Evolutionary conservation across 2,888 invertebrate genomes (phyloP).

Genomic region (Hypomecis atomaria): DNA sequence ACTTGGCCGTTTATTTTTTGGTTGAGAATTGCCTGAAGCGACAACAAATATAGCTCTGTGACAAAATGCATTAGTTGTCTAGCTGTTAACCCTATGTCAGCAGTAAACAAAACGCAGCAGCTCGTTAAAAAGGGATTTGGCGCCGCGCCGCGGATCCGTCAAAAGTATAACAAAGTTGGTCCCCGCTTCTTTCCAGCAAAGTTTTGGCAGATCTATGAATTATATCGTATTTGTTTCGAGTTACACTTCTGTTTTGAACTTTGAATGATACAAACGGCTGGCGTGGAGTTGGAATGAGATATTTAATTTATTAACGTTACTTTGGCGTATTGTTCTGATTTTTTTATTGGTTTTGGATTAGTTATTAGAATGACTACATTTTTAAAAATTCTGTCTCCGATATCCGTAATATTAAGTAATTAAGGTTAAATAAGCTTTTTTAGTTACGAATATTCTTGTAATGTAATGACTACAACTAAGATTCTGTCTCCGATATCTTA

Average conservation of each 20-base stretch:
- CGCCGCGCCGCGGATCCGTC: constrained; percentile 31
- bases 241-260: constrained; percentile 6
- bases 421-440: too few relatives aligned
- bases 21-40: too few relatives aligned
- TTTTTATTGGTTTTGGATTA: background rate
- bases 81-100: constrained; percentile 6
- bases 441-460: too few relatives aligned
- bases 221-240: constrained; percentile 26
- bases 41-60: too few relatives aligned
- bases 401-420: too few relatives aligned
- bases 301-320: constrained; percentile 3
- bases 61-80: too few relatives aligned
- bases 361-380: too few relatives aligned
- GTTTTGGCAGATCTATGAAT: constrained; percentile 25
- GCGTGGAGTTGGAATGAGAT: constrained; percentile 1
- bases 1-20: too few relatives aligned
- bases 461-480: too few relatives aligned
- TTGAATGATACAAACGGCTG: constrained; percentile 19
- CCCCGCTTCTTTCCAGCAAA: constrained; percentile 20
- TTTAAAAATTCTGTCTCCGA: too few relatives aligned
- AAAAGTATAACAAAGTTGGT: constrained; percentile 28
- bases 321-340: background rate
- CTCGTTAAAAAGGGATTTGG: constrained; percentile 44
- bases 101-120: constrained; percentile 23
- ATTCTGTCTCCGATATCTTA: too few relatives aligned